Evolutionary conservation across 2,797 vertebrate species (phyloP).

Genomic region (Iguana delicatissima): DNA sequence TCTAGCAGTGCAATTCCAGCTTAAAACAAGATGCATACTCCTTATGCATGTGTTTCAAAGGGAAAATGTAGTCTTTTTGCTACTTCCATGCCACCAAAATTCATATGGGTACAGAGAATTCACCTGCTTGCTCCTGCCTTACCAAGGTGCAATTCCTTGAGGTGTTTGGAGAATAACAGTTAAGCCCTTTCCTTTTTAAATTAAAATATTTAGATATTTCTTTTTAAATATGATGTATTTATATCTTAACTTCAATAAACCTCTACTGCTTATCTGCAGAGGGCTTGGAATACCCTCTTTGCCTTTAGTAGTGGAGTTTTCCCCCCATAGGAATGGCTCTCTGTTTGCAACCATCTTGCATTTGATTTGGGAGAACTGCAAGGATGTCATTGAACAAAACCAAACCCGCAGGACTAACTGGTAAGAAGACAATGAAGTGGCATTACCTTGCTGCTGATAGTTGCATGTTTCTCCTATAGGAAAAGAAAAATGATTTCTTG

Average conservation of each 20-base stretch:
- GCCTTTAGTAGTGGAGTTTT: too few species aligned
- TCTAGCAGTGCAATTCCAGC: neutral
- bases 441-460: constrained; percentile 20
- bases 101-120: neutral
- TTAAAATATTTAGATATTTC: too few species aligned
- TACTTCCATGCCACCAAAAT: neutral
- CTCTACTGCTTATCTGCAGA: too few species aligned
- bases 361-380: neutral
- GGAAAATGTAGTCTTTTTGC: neutral
- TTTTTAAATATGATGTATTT: too few species aligned
- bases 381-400: neutral
- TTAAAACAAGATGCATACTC: neutral
- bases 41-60: neutral
- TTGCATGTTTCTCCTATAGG: constrained; percentile 2
- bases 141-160: neutral
- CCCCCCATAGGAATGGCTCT: neutral
- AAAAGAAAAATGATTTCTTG: neutral
- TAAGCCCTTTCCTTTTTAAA: neutral
- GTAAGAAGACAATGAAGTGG: neutral
- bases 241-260: too few species aligned
- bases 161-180: neutral
- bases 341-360: neutral
- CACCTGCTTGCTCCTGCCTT: neutral
- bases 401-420: neutral
- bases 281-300: neutral